Base-by-base conservation (phyloP, 2,888 invertebrate species). In the Tuta absoluta region DNA sequence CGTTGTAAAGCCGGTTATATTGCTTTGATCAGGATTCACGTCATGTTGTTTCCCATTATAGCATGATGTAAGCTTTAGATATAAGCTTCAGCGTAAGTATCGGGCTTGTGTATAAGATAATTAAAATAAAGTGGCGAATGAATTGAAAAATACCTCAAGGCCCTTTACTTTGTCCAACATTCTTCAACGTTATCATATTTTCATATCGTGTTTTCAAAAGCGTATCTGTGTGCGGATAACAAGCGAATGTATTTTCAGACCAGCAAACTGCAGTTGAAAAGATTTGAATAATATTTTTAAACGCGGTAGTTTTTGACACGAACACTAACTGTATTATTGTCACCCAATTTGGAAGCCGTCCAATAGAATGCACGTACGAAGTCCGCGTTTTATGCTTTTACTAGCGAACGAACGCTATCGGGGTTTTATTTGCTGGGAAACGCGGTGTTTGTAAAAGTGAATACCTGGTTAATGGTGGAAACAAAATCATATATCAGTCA, bases 321-420 rank as follows among this genome's bases (percentile, higher is more conserved):
- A 62, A 69, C 72, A 72, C 77, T 81, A 84, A 82, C 80, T 72
- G 77, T 72, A 77, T 82, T 82, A 84, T 80, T 78, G 79, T 77
- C 81, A 79, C 80, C 76, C 76, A 76, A 80, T 82, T 84, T 84
- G 84, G 84, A 79, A 63, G 41, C 49, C 60, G 66, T 75, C 84
- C 84, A 84, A 75, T 68, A 68, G 61, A 70, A 68, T 70, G 71
- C 66, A 64, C 45, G 62, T 53, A 60, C 37, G 51, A 65, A 51
- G 38, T 59, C 48, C 23, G 38, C 51, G 49, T 61, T 66, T 63
- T 57, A 63, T 61, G 61, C 48, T 56, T 61, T 63, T 63, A 63
- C 48, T 53, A 56, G 33, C 56, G 7, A 56, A 56, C 56, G 7
- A 56, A 56, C 56, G 53, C 62, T 53, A 48, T 33, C 56, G 37